Percentiles rank a stretch among this genome's conserved stretches.
Evolutionary conservation across 2,888 invertebrate species (phyloP).

Genomic region (Tolmerus cingulatus): DNA sequence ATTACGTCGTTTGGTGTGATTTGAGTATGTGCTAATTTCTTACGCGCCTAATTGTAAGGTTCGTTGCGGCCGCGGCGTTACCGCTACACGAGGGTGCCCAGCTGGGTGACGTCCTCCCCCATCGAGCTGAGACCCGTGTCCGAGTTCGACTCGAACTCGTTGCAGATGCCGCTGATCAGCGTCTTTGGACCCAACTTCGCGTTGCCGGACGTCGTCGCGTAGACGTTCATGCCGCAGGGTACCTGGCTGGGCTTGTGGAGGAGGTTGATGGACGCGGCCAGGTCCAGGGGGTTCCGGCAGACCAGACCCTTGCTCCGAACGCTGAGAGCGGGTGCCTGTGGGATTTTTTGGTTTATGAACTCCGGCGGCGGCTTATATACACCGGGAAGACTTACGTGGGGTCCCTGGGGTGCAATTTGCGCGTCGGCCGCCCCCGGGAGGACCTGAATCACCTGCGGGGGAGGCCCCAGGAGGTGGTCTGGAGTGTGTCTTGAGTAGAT

Average conservation of each 20-base stretch:
- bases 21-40: slow-evolving; percentile 26
- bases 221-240: slow-evolving; percentile 18
- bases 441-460: neutral
- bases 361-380: neutral
- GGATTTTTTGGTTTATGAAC: slow-evolving; percentile 43
- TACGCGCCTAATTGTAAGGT: neutral
- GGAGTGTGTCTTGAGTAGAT: slow-evolving; percentile 22
- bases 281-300: slow-evolving; percentile 27
- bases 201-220: neutral
- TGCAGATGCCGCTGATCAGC: slow-evolving; percentile 43
- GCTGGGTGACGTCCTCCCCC: slow-evolving; percentile 49
- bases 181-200: slow-evolving; percentile 47
- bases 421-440: neutral
- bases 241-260: slow-evolving; percentile 47
- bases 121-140: slow-evolving; percentile 50
- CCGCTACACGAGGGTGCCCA: slow-evolving; percentile 50
- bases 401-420: neutral
- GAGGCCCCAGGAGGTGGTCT: neutral
- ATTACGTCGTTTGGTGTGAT: slow-evolving; percentile 35
- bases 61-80: neutral
- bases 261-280: slow-evolving; percentile 45
- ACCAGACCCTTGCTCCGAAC: slow-evolving; percentile 35
- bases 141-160: slow-evolving; percentile 49
- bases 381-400: neutral
- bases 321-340: slow-evolving; percentile 14